phyloP scores from a whole-genome alignment of 2,113 vertebrate genomes.

The Todiramphus chloris region DNA sequence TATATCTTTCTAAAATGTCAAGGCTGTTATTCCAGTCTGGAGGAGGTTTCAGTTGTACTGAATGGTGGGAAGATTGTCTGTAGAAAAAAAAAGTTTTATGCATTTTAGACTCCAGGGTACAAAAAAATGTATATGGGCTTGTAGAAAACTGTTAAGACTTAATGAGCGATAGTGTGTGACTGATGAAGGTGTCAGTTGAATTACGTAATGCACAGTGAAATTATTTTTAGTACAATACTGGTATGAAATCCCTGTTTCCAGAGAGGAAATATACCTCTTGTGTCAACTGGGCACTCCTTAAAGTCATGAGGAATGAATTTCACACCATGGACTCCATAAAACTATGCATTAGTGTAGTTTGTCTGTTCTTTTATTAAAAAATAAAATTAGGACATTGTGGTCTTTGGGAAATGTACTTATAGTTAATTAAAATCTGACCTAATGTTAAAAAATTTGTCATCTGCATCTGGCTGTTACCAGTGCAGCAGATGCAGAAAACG shows the following conservation, averaged over 20 bases:
- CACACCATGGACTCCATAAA: neutral
- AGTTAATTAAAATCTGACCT: neutral
- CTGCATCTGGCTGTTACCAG: neutral
- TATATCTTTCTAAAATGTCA: neutral
- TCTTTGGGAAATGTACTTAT: neutral
- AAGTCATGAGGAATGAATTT: neutral
- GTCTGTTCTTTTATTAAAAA: neutral
- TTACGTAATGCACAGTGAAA: neutral
- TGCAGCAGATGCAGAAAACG: neutral
- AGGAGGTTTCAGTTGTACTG: neutral
- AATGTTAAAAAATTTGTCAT: neutral
- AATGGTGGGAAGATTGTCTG: neutral
- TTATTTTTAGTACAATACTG: neutral
- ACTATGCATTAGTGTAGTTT: neutral
- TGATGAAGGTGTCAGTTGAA: neutral
- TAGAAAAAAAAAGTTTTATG: neutral
- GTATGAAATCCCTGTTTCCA: neutral
- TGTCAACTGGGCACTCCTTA: neutral
- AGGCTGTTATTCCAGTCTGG: neutral
- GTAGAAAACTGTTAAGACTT: neutral
- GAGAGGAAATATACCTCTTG: neutral
- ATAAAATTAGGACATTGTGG: neutral
- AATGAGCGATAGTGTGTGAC: neutral
- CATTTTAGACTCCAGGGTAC: neutral
- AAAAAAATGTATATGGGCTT: neutral